Percentiles rank a stretch among this genome's conserved stretches.
These are phyloP conservation scores for Platycercus adscitus DNA, from an alignment of 2,113 vertebrate species.

Conservation along the genomic window DNA sequence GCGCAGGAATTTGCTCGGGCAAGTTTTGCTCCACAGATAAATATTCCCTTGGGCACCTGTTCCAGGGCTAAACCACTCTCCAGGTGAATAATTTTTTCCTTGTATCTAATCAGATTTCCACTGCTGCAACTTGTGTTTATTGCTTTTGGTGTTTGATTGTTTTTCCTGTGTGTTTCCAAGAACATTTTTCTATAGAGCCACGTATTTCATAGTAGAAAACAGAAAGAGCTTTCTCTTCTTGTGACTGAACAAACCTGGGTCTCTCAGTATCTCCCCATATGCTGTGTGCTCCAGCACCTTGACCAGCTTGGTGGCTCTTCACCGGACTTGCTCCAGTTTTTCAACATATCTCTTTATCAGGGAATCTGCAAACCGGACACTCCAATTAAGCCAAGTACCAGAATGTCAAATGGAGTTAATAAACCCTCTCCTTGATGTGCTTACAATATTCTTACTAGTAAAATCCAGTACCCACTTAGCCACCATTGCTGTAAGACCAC, in stretches of 20 bases:
- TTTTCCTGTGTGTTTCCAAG: not conserved
- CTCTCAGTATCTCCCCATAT: not conserved
- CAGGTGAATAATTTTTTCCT: not conserved
- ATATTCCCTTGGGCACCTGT: not conserved
- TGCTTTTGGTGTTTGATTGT: not conserved
- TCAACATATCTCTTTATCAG: not conserved
- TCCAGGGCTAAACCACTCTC: not conserved
- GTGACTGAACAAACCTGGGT: not conserved
- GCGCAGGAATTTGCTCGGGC: not conserved
- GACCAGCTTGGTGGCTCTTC: not conserved
- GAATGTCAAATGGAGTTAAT: not conserved
- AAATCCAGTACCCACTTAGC: not conserved
- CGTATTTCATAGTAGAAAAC: not conserved
- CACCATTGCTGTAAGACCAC: not conserved
- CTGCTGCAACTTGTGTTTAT: not conserved
- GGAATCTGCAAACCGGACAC: not conserved
- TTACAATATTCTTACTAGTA: not conserved
- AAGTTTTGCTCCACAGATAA: not conserved
- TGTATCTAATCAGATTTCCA: not conserved
- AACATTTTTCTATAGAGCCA: not conserved
- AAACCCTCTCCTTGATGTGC: not conserved
- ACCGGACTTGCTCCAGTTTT: not conserved
- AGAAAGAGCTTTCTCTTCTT: not conserved
- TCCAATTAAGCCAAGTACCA: not conserved
- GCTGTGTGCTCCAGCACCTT: not conserved